A percentile compares a stretch with the other conserved stretches of the same genome.
Conservation (phyloP, 2,888 invertebrate genomes). For the Drosophila pegasa region DNA sequence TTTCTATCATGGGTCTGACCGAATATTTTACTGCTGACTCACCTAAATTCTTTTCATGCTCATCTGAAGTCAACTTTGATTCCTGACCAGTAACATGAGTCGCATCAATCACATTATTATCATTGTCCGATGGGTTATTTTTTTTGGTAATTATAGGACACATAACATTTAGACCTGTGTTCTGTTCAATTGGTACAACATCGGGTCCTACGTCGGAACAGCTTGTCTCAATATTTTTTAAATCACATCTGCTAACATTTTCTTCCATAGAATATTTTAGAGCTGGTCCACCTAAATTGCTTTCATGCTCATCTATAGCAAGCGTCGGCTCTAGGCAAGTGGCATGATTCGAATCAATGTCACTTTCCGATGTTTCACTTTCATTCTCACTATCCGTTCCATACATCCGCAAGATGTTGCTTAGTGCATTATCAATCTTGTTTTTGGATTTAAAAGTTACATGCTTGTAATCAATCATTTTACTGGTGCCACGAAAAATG, state of each 20-base stretch:
- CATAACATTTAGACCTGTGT: too few species aligned
- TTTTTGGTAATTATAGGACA: too few species aligned
- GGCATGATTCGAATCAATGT: background rate
- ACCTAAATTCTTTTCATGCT: background rate
- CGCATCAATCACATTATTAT: background rate
- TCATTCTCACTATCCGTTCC: conserved; percentile 78
- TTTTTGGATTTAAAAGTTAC: conserved; percentile 31
- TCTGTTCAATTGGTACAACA: too few species aligned
- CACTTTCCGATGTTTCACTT: conserved; percentile 8
- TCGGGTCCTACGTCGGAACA: too few species aligned
- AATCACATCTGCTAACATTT: too few species aligned
- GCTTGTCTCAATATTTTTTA: too few species aligned
- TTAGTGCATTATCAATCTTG: conserved; percentile 64
- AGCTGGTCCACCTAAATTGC: background rate
- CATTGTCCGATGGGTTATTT: too few species aligned
- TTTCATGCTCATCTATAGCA: background rate
- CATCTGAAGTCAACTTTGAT: background rate
- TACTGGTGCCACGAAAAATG: conserved; percentile 76
- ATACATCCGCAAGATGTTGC: conserved; percentile 81
- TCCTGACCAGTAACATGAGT: background rate
- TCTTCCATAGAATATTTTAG: background rate
- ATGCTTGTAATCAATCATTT: conserved; percentile 71
- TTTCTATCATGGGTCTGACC: background rate
- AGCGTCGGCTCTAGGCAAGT: background rate
- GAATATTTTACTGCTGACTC: background rate